A percentile compares a stretch with the other conserved stretches of the same genome.
phyloP scores from a whole-genome alignment of 2,113 vertebrate genomes.

The Tetrao urogallus region DNA sequence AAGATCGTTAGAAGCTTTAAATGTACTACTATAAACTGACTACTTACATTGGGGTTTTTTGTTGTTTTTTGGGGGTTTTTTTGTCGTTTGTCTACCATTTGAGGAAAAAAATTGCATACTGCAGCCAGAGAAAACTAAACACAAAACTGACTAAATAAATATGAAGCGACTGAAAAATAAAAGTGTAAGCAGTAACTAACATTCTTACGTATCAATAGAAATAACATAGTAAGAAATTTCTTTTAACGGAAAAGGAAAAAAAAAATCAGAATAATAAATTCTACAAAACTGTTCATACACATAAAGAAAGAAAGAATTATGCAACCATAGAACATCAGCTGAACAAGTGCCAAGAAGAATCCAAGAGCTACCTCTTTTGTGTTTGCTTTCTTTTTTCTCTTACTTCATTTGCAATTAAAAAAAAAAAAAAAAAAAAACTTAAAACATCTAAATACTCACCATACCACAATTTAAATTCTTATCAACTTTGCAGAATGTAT shows the following conservation, averaged over 20 bases:
- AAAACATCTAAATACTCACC: slow-evolving; percentile 79
- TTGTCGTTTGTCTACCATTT: neutral
- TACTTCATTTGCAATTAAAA: no score
- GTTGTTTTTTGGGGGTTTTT: neutral
- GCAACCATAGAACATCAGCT: neutral
- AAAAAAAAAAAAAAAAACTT: no score
- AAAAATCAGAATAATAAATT: neutral
- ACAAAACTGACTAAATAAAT: neutral
- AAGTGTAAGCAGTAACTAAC: no score
- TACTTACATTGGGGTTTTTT: neutral
- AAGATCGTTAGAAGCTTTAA: neutral
- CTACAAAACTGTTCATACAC: neutral
- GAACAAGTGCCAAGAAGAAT: neutral
- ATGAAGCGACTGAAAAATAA: neutral
- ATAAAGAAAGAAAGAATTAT: neutral
- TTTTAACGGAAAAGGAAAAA: neutral
- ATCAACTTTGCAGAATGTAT: slow-evolving; percentile 97
- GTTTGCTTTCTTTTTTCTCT: neutral
- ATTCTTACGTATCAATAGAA: no score
- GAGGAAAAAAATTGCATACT: neutral
- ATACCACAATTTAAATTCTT: slow-evolving; percentile 98
- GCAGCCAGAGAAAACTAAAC: neutral
- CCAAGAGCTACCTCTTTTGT: neutral
- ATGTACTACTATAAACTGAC: neutral
- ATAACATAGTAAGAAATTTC: neutral